A percentile compares a stretch with the other conserved stretches of the same genome.
These are phyloP conservation scores for Caradrina clavipalpis DNA, from an alignment of 2,888 invertebrate species.

Conservation along the genomic window DNA sequence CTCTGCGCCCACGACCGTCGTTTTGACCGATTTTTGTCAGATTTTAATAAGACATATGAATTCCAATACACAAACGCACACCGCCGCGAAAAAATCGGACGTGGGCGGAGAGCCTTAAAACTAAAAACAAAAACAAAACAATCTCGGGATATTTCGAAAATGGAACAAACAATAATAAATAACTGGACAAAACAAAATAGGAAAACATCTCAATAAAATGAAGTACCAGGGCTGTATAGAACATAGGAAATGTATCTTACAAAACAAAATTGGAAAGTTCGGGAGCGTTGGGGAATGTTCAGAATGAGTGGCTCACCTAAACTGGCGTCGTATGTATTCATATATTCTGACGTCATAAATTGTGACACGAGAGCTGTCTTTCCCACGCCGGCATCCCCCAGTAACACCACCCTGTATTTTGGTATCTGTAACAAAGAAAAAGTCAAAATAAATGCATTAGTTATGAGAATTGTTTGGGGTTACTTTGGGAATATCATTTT, in stretches of 20 bases:
- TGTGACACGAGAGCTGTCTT: conserved; percentile 97
- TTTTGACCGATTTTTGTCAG: too few relatives aligned
- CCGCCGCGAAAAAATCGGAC: too few relatives aligned
- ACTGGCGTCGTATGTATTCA: conserved; percentile 98
- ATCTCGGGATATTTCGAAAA: background rate
- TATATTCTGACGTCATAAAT: conserved; percentile 98
- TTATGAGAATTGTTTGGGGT: background rate
- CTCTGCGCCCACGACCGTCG: too few relatives aligned
- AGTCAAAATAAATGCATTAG: conserved; percentile 9
- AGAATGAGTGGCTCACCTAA: conserved; percentile 92
- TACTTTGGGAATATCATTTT: background rate
- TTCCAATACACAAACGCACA: too few relatives aligned
- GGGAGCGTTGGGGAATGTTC: conserved; percentile 25
- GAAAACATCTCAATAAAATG: conserved; percentile 7
- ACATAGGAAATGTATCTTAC: background rate
- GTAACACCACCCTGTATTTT: conserved; percentile 95
- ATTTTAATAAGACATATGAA: too few relatives aligned
- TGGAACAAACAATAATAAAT: background rate
- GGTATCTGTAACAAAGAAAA: conserved; percentile 83
- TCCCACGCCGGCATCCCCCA: conserved; percentile 96
- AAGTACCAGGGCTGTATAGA: conserved; percentile 49
- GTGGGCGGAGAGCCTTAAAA: too few relatives aligned
- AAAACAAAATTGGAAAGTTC: conserved; percentile 21
- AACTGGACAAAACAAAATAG: background rate
- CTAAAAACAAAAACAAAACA: background rate